Evolutionary conservation across 2,888 invertebrate species (phyloP).

Genomic region (Boloria selene): DNA sequence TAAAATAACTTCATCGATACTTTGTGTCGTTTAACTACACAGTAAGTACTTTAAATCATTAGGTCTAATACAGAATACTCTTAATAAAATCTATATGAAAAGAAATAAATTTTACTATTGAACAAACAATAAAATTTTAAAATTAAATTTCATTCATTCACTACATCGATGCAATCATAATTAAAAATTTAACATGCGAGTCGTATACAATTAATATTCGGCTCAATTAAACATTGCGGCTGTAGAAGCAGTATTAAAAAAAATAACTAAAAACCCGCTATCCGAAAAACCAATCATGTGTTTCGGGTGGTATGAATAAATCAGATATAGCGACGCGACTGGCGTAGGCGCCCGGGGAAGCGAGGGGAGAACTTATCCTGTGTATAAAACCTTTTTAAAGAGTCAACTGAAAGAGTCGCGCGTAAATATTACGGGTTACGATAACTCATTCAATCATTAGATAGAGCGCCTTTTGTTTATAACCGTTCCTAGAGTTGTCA

Average conservation of each 20-base stretch:
- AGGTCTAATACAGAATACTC: no score
- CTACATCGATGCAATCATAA: conserved; percentile 26
- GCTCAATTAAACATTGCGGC: conserved; percentile 54
- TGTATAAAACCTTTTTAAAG: conserved; percentile 75
- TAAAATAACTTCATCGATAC: neutral
- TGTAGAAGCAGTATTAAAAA: conserved; percentile 57
- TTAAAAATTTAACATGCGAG: conserved; percentile 43
- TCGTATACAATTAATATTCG: conserved; percentile 44
- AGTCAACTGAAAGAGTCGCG: conserved; percentile 74
- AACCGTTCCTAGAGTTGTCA: conserved; percentile 71
- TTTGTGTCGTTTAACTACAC: neutral
- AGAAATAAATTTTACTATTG: neutral
- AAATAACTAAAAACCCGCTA: conserved; percentile 47
- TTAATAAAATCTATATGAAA: no score
- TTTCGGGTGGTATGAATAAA: conserved; percentile 80
- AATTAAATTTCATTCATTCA: conserved; percentile 13
- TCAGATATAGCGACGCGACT: conserved; percentile 71
- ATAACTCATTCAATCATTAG: conserved; percentile 79
- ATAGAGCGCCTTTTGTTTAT: conserved; percentile 73
- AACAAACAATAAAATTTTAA: conserved; percentile 3
- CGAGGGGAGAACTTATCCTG: conserved; percentile 57
- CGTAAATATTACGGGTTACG: conserved; percentile 79
- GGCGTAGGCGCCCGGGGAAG: conserved; percentile 69
- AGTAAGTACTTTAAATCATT: neutral
- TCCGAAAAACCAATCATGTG: conserved; percentile 76